Evolutionary conservation across 64 coral and sea anemone species (phyloP).

Genomic region (Stichodactyla helianthus): DNA sequence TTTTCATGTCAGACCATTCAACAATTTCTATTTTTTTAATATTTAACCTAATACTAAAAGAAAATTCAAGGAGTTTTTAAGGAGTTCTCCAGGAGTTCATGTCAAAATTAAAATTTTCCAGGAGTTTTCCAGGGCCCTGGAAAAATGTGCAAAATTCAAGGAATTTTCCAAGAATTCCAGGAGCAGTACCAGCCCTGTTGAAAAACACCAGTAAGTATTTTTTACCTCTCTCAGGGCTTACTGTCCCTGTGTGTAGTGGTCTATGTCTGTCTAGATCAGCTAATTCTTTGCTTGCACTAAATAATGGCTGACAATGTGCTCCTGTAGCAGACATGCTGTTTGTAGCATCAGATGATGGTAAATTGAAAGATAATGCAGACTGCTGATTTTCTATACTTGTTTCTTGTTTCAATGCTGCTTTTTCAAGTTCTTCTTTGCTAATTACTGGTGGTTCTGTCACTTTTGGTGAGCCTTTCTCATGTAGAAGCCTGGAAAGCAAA

Average conservation of each 20-base stretch:
- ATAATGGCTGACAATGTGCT: neutral
- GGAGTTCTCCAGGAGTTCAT: too few species aligned
- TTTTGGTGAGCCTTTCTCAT: neutral
- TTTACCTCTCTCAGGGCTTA: conserved; percentile 28
- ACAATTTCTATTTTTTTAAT: too few species aligned
- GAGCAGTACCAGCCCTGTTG: too few species aligned
- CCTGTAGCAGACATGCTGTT: neutral
- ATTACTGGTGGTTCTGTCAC: neutral
- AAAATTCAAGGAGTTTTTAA: too few species aligned
- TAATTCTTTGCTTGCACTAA: neutral
- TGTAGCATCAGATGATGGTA: neutral
- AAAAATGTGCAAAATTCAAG: too few species aligned
- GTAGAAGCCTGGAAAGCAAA: neutral
- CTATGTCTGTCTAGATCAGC: neutral
- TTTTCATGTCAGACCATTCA: too few species aligned
- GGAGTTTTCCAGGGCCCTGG: too few species aligned
- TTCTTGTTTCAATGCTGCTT: neutral
- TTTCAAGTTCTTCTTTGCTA: neutral
- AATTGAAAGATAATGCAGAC: neutral
- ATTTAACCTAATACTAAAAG: too few species aligned
- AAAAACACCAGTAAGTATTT: too few species aligned
- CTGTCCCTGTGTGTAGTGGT: conserved; percentile 14
- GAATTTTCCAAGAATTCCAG: too few species aligned
- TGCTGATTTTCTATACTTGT: neutral
- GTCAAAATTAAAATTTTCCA: neutral